Evolutionary conservation across 2,888 invertebrate genomes (phyloP).

Genomic region (Yponomeuta sedellus): DNA sequence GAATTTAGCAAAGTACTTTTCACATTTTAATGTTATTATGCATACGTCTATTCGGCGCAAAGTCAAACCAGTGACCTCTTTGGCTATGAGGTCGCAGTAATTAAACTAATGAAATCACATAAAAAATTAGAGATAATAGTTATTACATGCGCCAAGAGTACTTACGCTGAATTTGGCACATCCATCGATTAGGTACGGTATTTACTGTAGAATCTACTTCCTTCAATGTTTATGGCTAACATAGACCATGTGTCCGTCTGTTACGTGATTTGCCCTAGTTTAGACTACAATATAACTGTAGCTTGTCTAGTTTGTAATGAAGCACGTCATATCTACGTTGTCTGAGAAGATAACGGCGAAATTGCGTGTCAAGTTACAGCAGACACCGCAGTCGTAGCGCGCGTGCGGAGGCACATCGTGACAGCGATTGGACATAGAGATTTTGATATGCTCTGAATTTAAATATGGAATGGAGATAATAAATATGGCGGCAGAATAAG

Average conservation of each 20-base stretch:
- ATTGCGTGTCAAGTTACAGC: background rate
- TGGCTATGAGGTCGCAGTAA: background rate
- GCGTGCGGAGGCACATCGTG: slow-evolving; percentile 25
- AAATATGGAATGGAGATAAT: slow-evolving; percentile 1
- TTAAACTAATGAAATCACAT: background rate
- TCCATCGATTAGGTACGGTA: background rate
- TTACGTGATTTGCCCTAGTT: slow-evolving; percentile 32
- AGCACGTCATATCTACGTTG: background rate
- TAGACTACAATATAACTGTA: slow-evolving; percentile 26
- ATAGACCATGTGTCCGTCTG: background rate
- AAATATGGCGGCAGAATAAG: background rate
- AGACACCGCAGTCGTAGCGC: slow-evolving; percentile 6
- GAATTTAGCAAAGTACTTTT: too few species aligned
- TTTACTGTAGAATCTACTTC: background rate
- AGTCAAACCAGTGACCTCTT: background rate
- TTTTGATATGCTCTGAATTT: slow-evolving; percentile 14
- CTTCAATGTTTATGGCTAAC: background rate
- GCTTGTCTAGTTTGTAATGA: background rate
- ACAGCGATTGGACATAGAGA: slow-evolving; percentile 22
- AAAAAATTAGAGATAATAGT: background rate
- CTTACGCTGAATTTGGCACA: background rate
- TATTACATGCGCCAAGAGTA: background rate
- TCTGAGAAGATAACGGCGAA: background rate
- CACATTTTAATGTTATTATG: too few species aligned
- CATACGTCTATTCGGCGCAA: background rate